Evolutionary conservation across 2,888 invertebrate genomes (phyloP).

Genomic region (Clostera curtula): DNA sequence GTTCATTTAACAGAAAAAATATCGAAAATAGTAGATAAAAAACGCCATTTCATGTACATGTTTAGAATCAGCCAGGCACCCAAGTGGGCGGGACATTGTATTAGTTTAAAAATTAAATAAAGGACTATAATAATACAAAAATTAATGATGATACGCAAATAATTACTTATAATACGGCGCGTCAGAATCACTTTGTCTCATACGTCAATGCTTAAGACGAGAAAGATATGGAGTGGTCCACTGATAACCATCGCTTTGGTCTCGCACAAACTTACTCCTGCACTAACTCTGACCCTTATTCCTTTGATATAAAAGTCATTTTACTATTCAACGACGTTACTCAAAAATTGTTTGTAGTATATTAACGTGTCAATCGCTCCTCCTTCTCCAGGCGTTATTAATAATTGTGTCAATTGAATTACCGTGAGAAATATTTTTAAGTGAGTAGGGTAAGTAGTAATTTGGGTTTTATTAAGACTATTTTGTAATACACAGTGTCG

Average conservation of each 20-base stretch:
- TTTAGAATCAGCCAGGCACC: too few species aligned
- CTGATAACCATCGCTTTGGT: conserved; percentile 48
- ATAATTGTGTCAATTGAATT: conserved; percentile 62
- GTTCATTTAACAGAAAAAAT: too few species aligned
- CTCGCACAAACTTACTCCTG: conserved; percentile 28
- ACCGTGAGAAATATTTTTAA: conserved; percentile 66
- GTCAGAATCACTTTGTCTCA: conserved; percentile 66
- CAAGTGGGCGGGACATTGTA: too few species aligned
- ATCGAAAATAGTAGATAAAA: too few species aligned
- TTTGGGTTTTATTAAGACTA: conserved; percentile 57
- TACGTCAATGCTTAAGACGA: conserved; percentile 40
- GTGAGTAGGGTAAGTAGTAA: conserved; percentile 55
- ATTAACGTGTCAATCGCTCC: conserved; percentile 69
- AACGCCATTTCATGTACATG: too few species aligned
- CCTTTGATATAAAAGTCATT: conserved; percentile 6
- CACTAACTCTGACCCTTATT: conserved; percentile 11
- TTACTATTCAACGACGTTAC: conserved; percentile 6
- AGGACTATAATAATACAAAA: conserved; percentile 19
- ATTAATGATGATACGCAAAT: conserved; percentile 51
- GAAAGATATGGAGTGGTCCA: conserved; percentile 39
- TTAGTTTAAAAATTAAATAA: too few species aligned
- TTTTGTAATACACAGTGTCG: conserved; percentile 61
- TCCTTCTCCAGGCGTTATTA: conserved; percentile 54
- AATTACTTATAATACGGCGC: conserved; percentile 46
- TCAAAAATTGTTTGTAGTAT: conserved; percentile 31